These are phyloP conservation scores for Xanthia togata DNA, from an alignment of 2,888 invertebrate genomes.

Conservation along the genomic window DNA sequence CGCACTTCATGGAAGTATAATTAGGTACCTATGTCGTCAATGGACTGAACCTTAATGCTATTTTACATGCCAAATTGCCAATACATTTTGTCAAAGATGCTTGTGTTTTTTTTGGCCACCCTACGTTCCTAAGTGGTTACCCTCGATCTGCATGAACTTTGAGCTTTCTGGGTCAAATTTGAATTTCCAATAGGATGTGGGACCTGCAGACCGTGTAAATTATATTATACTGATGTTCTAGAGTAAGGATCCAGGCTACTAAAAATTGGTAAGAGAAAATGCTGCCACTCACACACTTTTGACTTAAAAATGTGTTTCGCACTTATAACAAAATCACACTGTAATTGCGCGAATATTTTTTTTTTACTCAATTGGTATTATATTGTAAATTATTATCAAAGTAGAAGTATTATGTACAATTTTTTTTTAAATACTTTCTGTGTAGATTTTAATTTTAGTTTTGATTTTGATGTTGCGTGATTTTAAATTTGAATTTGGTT, in stretches of 20 bases:
- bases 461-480: too few relatives aligned
- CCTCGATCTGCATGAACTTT: slow-evolving; percentile 34
- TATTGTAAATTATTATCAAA: background rate
- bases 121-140: slow-evolving; percentile 16
- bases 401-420: too few relatives aligned
- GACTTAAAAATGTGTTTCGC: too few relatives aligned
- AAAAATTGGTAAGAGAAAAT: background rate
- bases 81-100: slow-evolving; percentile 30
- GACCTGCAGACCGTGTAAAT: slow-evolving; percentile 1
- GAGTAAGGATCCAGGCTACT: background rate
- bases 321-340: too few relatives aligned
- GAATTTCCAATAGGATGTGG: slow-evolving; percentile 36
- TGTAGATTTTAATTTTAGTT: too few relatives aligned
- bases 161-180: slow-evolving; percentile 43
- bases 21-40: slow-evolving; percentile 3
- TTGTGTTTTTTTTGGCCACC: slow-evolving; percentile 19
- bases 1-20: background rate
- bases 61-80: slow-evolving; percentile 35
- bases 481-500: too few relatives aligned
- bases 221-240: slow-evolving; percentile 6
- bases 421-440: too few relatives aligned
- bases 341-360: background rate
- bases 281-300: too few relatives aligned
- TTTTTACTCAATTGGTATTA: slow-evolving; percentile 3
- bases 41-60: background rate